Evolutionary conservation across 2,888 invertebrate genomes (phyloP), one percentile per base, ranked within the genome.

Genomic region (Phorcus lineatus): DNA sequence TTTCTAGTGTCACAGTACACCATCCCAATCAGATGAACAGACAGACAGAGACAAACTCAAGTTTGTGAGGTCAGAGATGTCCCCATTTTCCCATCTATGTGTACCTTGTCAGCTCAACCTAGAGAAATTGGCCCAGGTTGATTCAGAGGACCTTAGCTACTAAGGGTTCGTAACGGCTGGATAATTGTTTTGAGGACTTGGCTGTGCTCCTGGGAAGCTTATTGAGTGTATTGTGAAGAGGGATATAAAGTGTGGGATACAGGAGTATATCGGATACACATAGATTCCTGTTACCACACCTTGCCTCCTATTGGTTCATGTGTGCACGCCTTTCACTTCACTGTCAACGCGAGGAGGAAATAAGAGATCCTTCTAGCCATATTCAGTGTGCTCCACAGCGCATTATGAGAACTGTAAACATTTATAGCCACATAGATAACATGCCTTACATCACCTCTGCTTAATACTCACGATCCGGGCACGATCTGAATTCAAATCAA

Each of bases 161-260:
- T 6, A 9, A 36, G 70, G 36, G 70, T 70, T 70, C 36, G 70
- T 70, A 70, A 70, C 70, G 40, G 40, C 70, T 70, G 70, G 70
- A 31, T 70, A 70, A 70, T 70, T 70, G 70, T 70, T 70, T 70
- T 70, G 31, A 70, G 11, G 70, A 70, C 19, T 31, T 11, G 0
- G 24, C 31, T 40, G 40, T 9, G 31, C 36, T 36, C 40, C 40
- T 40, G 40, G 70, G 70, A 31, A 70, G 36, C 28, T 31, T 31
- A 7, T 36, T 31, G 9, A 40, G 19, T 47, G 47, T 47, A 47
- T 47, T 47, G 47, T 47, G 13, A 47, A 11, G 47, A 47, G 47
- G 47, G 47, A 6, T 13, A 47, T 13, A 47, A 11, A 47, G 47
- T 47, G 47, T 47, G 47, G 47, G 47, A 47, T 47, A 47, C 47